Evolutionary conservation across 2,113 vertebrate genomes (phyloP).

Genomic region (Tyto alba): DNA sequence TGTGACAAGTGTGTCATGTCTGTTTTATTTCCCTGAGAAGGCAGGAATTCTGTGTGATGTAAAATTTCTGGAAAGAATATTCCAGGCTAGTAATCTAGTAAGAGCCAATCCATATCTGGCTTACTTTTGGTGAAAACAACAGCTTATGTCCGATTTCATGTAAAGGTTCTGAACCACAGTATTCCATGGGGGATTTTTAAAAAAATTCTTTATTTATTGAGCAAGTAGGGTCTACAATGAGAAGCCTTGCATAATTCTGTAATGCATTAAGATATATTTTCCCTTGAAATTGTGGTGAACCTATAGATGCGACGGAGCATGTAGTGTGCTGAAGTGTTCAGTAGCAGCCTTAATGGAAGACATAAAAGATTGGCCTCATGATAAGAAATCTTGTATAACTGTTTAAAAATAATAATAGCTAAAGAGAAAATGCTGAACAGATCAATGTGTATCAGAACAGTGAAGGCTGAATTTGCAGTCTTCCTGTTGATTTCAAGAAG

Average conservation of each 20-base stretch:
- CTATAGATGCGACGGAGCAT: background rate
- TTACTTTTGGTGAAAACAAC: background rate
- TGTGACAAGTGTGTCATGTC: background rate
- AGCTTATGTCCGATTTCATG: background rate
- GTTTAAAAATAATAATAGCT: background rate
- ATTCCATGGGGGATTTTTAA: background rate
- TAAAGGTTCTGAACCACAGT: background rate
- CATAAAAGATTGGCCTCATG: background rate
- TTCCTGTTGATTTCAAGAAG: constrained; percentile 5
- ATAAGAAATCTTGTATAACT: background rate
- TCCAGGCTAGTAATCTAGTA: background rate
- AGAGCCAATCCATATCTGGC: background rate
- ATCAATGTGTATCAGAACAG: background rate
- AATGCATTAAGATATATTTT: background rate
- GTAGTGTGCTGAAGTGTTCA: background rate
- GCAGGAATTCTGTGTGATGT: background rate
- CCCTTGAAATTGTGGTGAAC: background rate
- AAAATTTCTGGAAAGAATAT: background rate
- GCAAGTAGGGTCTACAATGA: background rate
- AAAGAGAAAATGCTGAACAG: background rate
- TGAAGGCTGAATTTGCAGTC: background rate
- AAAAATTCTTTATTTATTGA: background rate
- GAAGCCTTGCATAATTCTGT: background rate
- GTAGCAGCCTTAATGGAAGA: background rate
- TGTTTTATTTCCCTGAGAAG: background rate